A percentile compares a stretch with the other conserved stretches of the same genome.
These are phyloP conservation scores for Sakesphorus luctuosus DNA, from an alignment of 2,113 vertebrate species.

Conservation along the genomic window DNA sequence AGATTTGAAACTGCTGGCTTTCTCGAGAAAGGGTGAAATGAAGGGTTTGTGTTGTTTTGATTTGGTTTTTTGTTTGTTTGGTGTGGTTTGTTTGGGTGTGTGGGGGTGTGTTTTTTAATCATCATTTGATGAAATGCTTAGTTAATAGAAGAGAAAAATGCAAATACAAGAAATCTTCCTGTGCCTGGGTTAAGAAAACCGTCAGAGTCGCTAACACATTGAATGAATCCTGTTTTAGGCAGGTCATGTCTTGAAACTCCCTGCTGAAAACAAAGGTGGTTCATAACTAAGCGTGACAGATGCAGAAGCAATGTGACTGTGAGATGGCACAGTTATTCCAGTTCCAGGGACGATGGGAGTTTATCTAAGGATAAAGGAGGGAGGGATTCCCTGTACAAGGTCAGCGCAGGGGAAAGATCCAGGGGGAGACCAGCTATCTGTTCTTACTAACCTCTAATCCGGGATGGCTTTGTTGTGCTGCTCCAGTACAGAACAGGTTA, in stretches of 20 bases:
- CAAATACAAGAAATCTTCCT: background rate
- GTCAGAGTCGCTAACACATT: background rate
- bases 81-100: background rate
- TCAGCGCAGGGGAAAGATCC: constrained; percentile 21
- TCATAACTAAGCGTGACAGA: constrained; percentile 42
- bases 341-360: constrained; percentile 32
- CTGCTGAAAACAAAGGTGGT: constrained; percentile 33
- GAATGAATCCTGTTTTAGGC: constrained; percentile 15
- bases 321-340: constrained; percentile 39
- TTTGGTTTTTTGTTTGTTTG: background rate
- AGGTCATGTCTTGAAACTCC: constrained; percentile 46
- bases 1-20: background rate
- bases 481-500: background rate
- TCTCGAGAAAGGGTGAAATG: background rate
- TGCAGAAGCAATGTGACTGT: constrained; percentile 3
- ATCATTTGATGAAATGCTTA: background rate
- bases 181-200: background rate
- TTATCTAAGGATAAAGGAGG: constrained; percentile 62
- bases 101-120: background rate
- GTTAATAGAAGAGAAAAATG: background rate
- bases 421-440: constrained; percentile 29
- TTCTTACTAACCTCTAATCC: background rate
- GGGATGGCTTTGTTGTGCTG: background rate
- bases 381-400: constrained; percentile 48
- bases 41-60: background rate